Evolutionary conservation across 2,797 vertebrate species (phyloP).

Genomic region (Coregonus ussuriensis): DNA sequence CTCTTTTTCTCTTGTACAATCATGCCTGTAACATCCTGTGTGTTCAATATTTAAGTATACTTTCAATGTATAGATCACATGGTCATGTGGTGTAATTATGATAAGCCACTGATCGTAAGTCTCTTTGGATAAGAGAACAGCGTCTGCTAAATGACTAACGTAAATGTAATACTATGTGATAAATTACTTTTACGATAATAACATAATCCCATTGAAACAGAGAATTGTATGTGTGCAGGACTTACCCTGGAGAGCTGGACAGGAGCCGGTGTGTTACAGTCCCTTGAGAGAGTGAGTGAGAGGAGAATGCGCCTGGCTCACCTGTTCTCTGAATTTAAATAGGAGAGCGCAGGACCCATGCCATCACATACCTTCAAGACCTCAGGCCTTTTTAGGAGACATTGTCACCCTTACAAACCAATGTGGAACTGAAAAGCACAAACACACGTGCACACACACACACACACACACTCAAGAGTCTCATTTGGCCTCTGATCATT

Average conservation of each 20-base stretch:
- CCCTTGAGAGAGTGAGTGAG: constrained; percentile 38
- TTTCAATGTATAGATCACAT: not conserved
- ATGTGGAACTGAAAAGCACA: constrained; percentile 38
- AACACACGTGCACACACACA: not conserved
- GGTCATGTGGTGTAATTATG: not conserved
- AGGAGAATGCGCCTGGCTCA: constrained; percentile 27
- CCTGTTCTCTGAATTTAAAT: constrained; percentile 58
- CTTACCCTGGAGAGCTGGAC: constrained; percentile 54
- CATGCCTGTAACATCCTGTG: no score
- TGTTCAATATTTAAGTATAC: not conserved
- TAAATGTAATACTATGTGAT: not conserved
- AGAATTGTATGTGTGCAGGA: constrained; percentile 25
- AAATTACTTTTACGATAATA: not conserved
- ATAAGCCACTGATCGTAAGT: not conserved
- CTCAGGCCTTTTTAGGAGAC: constrained; percentile 65
- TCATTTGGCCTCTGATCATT: constrained; percentile 10
- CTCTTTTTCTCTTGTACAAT: no score
- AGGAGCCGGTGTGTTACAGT: constrained; percentile 42
- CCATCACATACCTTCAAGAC: constrained; percentile 26
- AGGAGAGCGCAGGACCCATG: constrained; percentile 8
- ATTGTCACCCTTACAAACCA: constrained; percentile 33
- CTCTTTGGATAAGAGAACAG: not conserved
- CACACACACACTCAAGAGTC: not conserved
- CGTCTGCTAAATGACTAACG: not conserved
- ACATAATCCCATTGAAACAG: not conserved